Conservation (phyloP, 2,888 invertebrate genomes). For the Dryocosmus kuriphilus region DNA sequence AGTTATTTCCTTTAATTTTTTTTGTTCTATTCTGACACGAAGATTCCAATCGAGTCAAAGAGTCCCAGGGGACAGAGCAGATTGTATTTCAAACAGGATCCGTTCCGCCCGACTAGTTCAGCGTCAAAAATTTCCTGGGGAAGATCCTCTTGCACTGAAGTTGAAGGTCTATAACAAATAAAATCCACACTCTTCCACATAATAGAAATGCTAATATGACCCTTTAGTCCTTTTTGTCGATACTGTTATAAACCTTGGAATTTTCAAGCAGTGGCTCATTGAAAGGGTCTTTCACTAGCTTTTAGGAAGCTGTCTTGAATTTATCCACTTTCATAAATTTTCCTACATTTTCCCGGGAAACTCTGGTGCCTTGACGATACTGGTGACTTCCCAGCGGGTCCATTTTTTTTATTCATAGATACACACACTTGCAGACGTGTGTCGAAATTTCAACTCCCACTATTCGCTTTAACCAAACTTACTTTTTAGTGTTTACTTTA, state of each 20-base stretch:
- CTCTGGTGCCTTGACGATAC: constrained; percentile 58
- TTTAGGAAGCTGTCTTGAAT: constrained; percentile 5
- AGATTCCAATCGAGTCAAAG: constrained; percentile 80
- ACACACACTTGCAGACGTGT: constrained; percentile 7
- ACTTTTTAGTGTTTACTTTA: constrained; percentile 58
- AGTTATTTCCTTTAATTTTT: neutral
- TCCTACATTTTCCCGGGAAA: constrained; percentile 47
- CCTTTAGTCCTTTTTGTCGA: neutral
- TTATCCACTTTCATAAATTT: constrained; percentile 49
- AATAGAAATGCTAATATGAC: neutral
- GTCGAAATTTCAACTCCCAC: constrained; percentile 29
- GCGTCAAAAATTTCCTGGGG: constrained; percentile 81
- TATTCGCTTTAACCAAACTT: constrained; percentile 60
- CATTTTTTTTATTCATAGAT: constrained; percentile 67
- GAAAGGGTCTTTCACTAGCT: neutral
- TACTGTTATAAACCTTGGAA: neutral
- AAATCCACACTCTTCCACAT: neutral
- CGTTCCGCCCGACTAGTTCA: constrained; percentile 79
- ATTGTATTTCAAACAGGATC: constrained; percentile 79
- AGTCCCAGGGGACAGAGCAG: constrained; percentile 80
- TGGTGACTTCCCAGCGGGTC: constrained; percentile 61
- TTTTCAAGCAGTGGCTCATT: neutral
- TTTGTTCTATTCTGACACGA: constrained; percentile 72
- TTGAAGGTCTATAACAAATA: constrained; percentile 79
- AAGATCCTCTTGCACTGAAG: constrained; percentile 80